These are phyloP conservation scores for Ostrea denselamellosa DNA, from an alignment of 1,140 invertebrate species.

Conservation along the genomic window DNA sequence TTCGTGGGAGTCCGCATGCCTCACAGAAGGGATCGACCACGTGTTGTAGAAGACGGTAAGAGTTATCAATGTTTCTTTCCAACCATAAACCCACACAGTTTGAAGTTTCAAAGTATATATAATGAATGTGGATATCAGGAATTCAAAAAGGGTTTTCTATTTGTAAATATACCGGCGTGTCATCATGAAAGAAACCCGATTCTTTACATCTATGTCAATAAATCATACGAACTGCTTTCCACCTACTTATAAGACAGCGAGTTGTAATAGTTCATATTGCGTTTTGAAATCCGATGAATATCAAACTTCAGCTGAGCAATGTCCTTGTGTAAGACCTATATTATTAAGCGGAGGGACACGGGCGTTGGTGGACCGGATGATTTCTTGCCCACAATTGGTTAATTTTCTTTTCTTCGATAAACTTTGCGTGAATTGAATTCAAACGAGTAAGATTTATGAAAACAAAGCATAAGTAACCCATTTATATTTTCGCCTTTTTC, in stretches of 20 bases:
- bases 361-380: too few species aligned
- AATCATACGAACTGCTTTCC: background rate
- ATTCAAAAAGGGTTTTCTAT: too few species aligned
- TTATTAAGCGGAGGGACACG: background rate
- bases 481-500: too few species aligned
- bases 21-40: background rate
- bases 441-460: too few species aligned
- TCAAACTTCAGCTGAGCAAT: background rate
- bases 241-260: background rate
- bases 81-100: background rate
- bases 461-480: too few species aligned
- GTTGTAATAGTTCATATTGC: too few species aligned
- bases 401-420: background rate
- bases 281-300: background rate
- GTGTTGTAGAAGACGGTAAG: background rate
- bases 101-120: background rate
- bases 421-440: too few species aligned
- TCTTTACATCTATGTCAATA: background rate
- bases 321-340: background rate
- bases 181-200: background rate
- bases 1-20: conserved; percentile 26
- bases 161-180: too few species aligned
- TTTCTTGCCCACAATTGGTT: background rate
- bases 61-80: background rate
- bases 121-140: too few species aligned